Evolutionary conservation across 2,888 invertebrate genomes (phyloP), one percentile per base, ranked within the genome.

Genomic region (Nemoura dubitans): DNA sequence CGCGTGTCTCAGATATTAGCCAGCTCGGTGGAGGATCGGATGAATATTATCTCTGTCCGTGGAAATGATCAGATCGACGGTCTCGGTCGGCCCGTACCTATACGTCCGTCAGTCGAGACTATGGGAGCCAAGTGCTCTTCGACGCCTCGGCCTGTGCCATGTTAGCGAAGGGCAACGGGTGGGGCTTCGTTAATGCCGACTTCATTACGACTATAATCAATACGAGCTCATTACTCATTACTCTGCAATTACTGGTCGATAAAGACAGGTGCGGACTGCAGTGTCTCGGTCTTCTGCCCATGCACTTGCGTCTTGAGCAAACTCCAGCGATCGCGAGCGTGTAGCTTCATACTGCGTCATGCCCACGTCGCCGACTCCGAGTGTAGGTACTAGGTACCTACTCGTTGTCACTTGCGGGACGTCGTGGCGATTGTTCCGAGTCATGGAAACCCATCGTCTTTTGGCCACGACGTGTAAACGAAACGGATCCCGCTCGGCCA

Each of bases 141-240:
- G 59, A 21, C 59, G 59, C 21, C 59, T 59, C 36, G 36, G 10
- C n/a, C n/a, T n/a, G n/a, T 36, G 36, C 36, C 36, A 36, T 10
- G 36, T 7, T 59, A 10, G 1, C 21, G 81, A 81, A 81, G 81
- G 81, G 28, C 81, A 81, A 78, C 78, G 81, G 81, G 81, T 81
- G 81, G 81, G 81, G 81, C 81, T 81, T 81, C 81, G 27, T 81
- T 81, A 81, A 81, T 81, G 28, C 26, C 29, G 26, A n/a, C 81
- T 59, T 81, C 30, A 78, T 78, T 28, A 78, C 5, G 10, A 27
- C 78, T 27, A 78, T 81, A 81, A 30, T 81, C 81, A 81, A 81
- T 81, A 81, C 81, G 28, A 81, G 30, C 28, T 81, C 7, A 30
- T 78, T 78, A 27, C 78, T 26, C 78, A 30, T 78, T 78, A 27